Percentiles rank a stretch among this genome's conserved stretches.
phyloP scores from a whole-genome alignment of 1,140 invertebrate species.

The Drosophila albomicans region DNA sequence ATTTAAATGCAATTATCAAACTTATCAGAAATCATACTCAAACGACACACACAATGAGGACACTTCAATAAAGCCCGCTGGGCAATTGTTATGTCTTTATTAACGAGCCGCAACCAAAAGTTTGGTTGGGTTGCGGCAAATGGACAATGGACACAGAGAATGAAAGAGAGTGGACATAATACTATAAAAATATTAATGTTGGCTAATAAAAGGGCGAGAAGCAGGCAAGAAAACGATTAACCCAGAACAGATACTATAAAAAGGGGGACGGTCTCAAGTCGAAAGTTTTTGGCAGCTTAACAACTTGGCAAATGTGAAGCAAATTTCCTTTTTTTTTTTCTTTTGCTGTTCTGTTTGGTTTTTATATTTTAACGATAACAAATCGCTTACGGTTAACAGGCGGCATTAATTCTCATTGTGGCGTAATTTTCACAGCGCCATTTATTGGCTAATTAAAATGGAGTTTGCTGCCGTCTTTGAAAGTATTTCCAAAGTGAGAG shows the following conservation, averaged over 20 bases:
- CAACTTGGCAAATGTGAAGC: slow-evolving; percentile 30
- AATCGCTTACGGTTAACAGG: slow-evolving; percentile 75
- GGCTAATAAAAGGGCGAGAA: slow-evolving; percentile 58
- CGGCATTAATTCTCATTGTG: slow-evolving; percentile 78
- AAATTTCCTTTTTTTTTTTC: slow-evolving; percentile 23
- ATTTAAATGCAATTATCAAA: not conserved
- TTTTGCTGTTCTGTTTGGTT: too few species aligned
- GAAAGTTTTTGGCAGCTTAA: slow-evolving; percentile 61
- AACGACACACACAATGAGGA: slow-evolving; percentile 12
- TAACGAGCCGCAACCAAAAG: slow-evolving; percentile 66
- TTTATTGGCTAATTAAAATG: slow-evolving; percentile 80
- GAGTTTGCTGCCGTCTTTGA: slow-evolving; percentile 8
- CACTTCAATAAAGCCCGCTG: slow-evolving; percentile 19
- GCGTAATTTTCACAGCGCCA: slow-evolving; percentile 63
- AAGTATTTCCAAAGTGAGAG: slow-evolving; percentile 7
- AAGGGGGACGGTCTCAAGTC: slow-evolving; percentile 9
- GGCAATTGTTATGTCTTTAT: slow-evolving; percentile 69
- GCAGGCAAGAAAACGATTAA: slow-evolving; percentile 78
- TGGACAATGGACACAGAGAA: not conserved
- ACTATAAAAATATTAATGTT: slow-evolving; percentile 79
- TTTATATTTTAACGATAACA: slow-evolving; percentile 75
- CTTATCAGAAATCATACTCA: slow-evolving; percentile 15
- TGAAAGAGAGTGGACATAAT: slow-evolving; percentile 24
- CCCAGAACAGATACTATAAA: slow-evolving; percentile 46
- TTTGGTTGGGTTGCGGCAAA: slow-evolving; percentile 19